Conservation (phyloP, 2,888 invertebrate genomes). For the Pammene aurita region DNA sequence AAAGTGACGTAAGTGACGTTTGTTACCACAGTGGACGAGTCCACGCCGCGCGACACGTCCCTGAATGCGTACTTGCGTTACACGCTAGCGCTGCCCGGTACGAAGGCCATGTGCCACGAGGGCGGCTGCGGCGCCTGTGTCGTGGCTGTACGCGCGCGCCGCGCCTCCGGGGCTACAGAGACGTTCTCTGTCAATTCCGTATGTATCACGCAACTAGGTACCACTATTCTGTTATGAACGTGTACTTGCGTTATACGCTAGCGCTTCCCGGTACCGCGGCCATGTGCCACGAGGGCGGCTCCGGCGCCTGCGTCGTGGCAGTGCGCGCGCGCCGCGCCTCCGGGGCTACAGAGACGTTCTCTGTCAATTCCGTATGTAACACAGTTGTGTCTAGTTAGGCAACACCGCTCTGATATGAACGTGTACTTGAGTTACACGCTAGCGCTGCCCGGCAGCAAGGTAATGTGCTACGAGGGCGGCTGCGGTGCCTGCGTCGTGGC, state of each 20-base stretch:
- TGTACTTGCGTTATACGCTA: constrained; percentile 84
- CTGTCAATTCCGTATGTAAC: constrained; percentile 6
- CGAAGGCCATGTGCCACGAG: constrained; percentile 83
- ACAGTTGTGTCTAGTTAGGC: constrained; percentile 60
- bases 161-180: constrained; percentile 58
- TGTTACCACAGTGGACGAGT: constrained; percentile 57
- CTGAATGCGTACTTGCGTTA: constrained; percentile 86
- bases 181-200: constrained; percentile 52
- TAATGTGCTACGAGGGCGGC: constrained; percentile 59
- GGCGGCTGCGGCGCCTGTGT: constrained; percentile 74
- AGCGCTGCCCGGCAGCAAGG: too few species aligned
- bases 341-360: constrained; percentile 60
- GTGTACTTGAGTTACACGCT: too few species aligned
- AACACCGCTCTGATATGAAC: too few species aligned
- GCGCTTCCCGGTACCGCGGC: constrained; percentile 86
- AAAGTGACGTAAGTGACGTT: neutral
- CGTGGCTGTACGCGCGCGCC: constrained; percentile 65
- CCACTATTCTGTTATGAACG: too few species aligned
- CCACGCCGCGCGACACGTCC: constrained; percentile 77
- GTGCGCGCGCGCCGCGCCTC: constrained; percentile 64
- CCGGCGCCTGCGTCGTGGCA: constrained; percentile 70
- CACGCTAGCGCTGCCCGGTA: constrained; percentile 83
- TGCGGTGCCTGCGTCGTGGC: constrained; percentile 72
- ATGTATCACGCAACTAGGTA: constrained; percentile 51
- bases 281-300: constrained; percentile 74